Base-by-base conservation (phyloP, 2,888 invertebrate genomes). In the Hyles lineata region DNA sequence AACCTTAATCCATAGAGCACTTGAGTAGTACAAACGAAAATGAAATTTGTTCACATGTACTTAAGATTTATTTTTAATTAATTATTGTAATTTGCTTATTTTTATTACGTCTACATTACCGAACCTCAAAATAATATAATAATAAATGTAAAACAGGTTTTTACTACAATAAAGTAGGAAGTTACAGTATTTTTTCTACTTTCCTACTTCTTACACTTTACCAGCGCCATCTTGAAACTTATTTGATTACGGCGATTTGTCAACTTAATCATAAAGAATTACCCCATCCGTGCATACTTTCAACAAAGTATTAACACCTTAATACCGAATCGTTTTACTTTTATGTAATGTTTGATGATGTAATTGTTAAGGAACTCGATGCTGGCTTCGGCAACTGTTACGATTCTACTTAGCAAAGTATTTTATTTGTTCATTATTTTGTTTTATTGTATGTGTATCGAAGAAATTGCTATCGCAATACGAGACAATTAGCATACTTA, bases 301-400 rank as follows among this genome's bases (percentile, higher is more conserved):
- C 23, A 23, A 23, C 15, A 50, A 67, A 67, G 67, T 67, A 67
- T 67, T 63, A 63, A 63, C 67, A 67, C 50, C 67, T 43, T 67
- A 50, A 32, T 52, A 62, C 50, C 61, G 32, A 71, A 62, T 52
- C n/a, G 55, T 55, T 71, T 59, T 62, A 62, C 32, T 71, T 70
- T 71, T 71, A 71, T 71, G 25, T 71, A 71, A 71, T 55, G 32
- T 67, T 67, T 25, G 62, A 32, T 63, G 71, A 71, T 71, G 71
- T 71, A 71, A 71, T 61, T 62, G 71, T 71, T 71, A 55, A 52
- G 62, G 71, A 63, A 71, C 71, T 71, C 71, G 43, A 43, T 43
- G 43, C 32, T 32, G 7, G 17, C 23, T 50, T 50, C 8, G 6
- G 23, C 61, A 19, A 9, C 17, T 62, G 50, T 67, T 50, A 67